Evolutionary conservation across 2,113 vertebrate species (phyloP).

Genomic region (Emydura subglobosa): DNA sequence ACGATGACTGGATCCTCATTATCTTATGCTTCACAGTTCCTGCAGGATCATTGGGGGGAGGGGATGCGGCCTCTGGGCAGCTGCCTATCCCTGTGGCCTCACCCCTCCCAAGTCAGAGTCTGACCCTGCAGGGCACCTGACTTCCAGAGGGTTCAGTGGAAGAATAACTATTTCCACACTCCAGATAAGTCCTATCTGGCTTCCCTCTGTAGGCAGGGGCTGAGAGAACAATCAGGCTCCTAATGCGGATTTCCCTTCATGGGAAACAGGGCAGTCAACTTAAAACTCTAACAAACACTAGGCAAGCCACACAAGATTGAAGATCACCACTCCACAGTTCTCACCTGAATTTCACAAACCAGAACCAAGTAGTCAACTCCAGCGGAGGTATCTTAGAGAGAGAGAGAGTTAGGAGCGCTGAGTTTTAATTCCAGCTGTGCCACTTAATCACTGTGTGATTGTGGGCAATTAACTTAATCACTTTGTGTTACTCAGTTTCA

Average conservation of each 20-base stretch:
- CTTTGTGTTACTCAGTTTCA: not conserved
- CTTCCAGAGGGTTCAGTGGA: constrained; percentile 2
- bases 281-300: not conserved
- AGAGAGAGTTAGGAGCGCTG: not conserved
- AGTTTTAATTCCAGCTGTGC: not conserved
- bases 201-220: not conserved
- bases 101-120: not conserved
- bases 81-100: not conserved
- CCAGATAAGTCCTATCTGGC: not conserved
- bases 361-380: fast-evolving
- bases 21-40: not conserved
- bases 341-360: not conserved
- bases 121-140: not conserved
- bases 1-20: not conserved
- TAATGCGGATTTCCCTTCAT: not conserved
- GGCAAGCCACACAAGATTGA: not conserved
- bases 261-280: not conserved
- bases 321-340: not conserved
- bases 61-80: not conserved
- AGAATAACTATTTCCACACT: not conserved
- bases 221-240: not conserved
- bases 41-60: not conserved
- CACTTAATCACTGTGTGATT: not conserved
- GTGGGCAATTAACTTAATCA: not conserved
- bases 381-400: not conserved